Conservation (phyloP, 2,113 vertebrate genomes). For the Rynchops niger region DNA sequence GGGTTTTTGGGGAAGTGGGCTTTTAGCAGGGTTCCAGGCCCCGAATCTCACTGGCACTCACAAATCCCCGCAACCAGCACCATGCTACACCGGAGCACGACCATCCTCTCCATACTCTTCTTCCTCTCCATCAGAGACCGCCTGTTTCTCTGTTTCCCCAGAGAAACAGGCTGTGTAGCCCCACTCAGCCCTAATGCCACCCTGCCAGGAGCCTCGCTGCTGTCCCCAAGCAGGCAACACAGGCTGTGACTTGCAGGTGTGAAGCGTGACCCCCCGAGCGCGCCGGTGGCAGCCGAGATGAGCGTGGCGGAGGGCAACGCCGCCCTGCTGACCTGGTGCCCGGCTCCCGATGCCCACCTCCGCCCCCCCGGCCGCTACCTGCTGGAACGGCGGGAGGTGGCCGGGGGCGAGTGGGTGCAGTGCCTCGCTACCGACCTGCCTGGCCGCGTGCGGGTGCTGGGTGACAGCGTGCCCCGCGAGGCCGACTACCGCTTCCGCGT, state of each 20-base stretch:
- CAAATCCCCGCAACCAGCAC: background rate
- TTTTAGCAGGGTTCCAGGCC: background rate
- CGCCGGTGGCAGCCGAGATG: constrained; percentile 85
- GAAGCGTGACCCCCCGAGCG: constrained; percentile 85
- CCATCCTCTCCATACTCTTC: background rate
- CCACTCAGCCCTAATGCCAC: background rate
- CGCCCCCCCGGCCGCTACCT: constrained; percentile 85
- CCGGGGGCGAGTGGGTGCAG: constrained; percentile 88
- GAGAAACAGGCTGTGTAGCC: background rate
- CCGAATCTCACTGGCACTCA: background rate
- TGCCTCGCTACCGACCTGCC: constrained; percentile 89
- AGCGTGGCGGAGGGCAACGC: constrained; percentile 85
- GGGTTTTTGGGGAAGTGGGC: background rate
- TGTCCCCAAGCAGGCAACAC: background rate
- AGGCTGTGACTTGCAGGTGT: constrained; percentile 73
- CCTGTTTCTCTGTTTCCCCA: background rate
- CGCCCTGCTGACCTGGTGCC: constrained; percentile 88
- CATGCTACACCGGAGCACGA: background rate
- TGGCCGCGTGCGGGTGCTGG: constrained; percentile 86
- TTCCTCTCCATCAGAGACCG: background rate
- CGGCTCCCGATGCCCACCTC: constrained; percentile 79
- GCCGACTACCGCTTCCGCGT: constrained; percentile 91
- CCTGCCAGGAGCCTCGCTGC: rapidly evolving
- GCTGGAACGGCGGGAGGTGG: constrained; percentile 87
- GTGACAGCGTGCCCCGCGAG: constrained; percentile 87